Evolutionary conservation across 2,888 invertebrate species (phyloP), one percentile per base, ranked within the genome.

Genomic region (Ectropis crepuscularia): DNA sequence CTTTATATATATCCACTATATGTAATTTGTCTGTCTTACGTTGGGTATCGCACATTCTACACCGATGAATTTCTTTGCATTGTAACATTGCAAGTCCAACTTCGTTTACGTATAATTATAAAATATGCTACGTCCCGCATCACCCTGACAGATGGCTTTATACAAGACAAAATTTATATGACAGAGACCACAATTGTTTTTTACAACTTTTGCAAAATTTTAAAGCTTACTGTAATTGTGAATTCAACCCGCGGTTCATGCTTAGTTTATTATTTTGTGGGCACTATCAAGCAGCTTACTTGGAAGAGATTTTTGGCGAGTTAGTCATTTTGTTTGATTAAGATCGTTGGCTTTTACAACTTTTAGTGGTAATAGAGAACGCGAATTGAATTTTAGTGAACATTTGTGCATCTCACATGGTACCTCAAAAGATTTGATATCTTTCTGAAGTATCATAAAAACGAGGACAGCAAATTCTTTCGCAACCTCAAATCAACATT

Each of bases 161-260:
- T 76, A 75, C 55, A 77, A 75, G 67, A 73, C 72, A 79, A 75
- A 85, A 86, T 86, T 89, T 89, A 89, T 88, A 83, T 79, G 85
- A 85, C 86, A 87, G 81, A 78, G 78, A 76, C 82, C 73, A 80
- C 81, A 88, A 88, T 90, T 89, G 89, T 89, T 88, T 86, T n/a
- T 87, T 81, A 75, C 78, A 76, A 82, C 82, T 83, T 89, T 88
- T 85, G 80, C 83, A 75, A 86, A 88, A 83, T 86, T 85, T 85
- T 79, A 79, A 72, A 79, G 71, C 76, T 73, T 41, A 69, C 69
- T 65, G 77, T 77, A 79, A 87, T 92, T 90, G 81, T 74, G 75
- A 76, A 92, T 92, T 88, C 91, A 74, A 79, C 68, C 61, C 80
- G 80, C 81, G 86, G 76, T 73, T 65, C 73, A 65, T 78, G 81